phyloP scores from a whole-genome alignment of 2,797 vertebrate genomes.

The Tympanoctomys barrerae region DNA sequence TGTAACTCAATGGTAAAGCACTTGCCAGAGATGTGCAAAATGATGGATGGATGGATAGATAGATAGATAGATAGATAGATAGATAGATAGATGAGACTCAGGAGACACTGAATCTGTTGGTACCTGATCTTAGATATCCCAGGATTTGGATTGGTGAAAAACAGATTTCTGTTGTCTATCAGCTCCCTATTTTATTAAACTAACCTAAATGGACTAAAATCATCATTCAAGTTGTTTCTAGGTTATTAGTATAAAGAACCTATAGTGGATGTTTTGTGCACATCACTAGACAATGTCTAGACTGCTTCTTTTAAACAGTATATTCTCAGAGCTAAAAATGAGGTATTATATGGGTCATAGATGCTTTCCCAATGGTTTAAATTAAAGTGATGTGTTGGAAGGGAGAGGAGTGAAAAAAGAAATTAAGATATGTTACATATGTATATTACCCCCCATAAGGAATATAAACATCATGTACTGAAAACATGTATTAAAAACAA shows the following conservation, averaged over 20 bases:
- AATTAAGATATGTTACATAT: background rate
- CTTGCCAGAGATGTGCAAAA: background rate
- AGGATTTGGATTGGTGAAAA: background rate
- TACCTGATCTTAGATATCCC: background rate
- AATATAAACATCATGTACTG: background rate
- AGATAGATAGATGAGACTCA: background rate
- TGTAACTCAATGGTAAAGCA: background rate
- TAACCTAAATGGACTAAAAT: background rate
- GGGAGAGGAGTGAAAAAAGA: background rate
- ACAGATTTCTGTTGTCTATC: background rate
- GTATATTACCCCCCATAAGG: background rate
- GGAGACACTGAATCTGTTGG: background rate
- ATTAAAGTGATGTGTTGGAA: background rate
- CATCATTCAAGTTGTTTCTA: background rate
- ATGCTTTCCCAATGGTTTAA: background rate
- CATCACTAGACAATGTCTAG: background rate
- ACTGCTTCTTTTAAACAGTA: background rate
- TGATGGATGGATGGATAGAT: background rate
- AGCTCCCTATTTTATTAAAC: background rate
- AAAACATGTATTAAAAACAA: background rate
- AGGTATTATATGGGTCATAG: background rate
- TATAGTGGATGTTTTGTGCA: background rate
- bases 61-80: background rate
- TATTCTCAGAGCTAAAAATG: constrained; percentile 9
- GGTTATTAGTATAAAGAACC: constrained; percentile 24